Base-by-base conservation (phyloP, 37 sponge, comb jelly and placozoan species). In the Hormiphora californensis region DNA sequence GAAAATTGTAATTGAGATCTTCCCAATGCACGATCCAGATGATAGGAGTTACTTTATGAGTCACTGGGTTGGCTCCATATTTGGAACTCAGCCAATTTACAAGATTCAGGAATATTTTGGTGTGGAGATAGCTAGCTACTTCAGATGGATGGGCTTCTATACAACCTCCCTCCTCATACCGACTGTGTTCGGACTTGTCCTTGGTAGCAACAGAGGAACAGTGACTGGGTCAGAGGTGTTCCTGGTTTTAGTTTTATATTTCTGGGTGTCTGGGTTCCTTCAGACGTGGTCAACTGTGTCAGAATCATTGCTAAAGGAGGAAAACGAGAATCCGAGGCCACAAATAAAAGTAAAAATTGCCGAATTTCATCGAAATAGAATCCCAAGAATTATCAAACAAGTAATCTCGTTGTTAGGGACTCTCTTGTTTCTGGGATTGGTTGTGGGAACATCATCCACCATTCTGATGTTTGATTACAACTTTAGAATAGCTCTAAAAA, bases 121-220 rank as follows among this genome's bases (percentile, higher is more conserved):
- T 4, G 9, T 28, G 9, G 67, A 65, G 15, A 65, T 65, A 3
- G 67, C 67, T 17, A 32, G 38, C 11, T 65, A 65, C 35, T 65
- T 65, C 28, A 65, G 37, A 35, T 65, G 67, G 67, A 65, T 65
- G 67, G 67, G 67, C 3, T 65, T 65, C 28, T 65, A 65, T 38
- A 32, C 67, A 7, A 32, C 37, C 3, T 65, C 67, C 37, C 67
- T 65, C 17, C 3, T 65, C 67, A 36, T 65, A 7, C 67, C 67
- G 38, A 36, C 38, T 34, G 11, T 65, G 36, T 15, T 65, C 3
- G 67, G 67, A 65, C 67, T 65, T 19, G 17, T 19, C 9, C 67
- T 28, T 1, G 9, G 15, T 28, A 38, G 38, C 7, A 57, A 57
- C 22, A 25, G 30, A 21, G 61, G 21, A 12, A 28, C 67, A 3